Evolutionary conservation across 2,113 vertebrate genomes (phyloP).

Genomic region (Cyrtonyx montezumae): DNA sequence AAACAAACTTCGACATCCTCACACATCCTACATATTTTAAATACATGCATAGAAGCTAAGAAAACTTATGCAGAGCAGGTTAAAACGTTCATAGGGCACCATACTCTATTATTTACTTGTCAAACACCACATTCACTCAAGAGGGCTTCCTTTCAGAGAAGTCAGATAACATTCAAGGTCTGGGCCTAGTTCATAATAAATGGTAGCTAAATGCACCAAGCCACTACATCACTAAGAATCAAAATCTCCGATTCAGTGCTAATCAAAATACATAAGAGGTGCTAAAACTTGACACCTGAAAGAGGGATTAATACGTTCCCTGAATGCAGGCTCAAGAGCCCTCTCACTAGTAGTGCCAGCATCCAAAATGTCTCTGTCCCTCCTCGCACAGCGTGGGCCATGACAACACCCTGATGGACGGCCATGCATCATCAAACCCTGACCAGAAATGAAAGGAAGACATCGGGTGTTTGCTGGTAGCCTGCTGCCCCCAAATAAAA

Average conservation of each 20-base stretch:
- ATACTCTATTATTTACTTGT: constrained; percentile 48
- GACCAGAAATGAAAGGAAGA: constrained; percentile 10
- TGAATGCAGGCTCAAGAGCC: neutral
- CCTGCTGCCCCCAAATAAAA: constrained; percentile 1
- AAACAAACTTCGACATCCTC: constrained; percentile 22
- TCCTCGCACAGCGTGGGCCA: neutral
- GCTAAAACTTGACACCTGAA: constrained; percentile 1
- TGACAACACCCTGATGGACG: neutral
- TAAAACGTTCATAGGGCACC: constrained; percentile 16
- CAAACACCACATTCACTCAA: constrained; percentile 13
- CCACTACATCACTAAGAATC: neutral
- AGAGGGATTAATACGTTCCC: neutral
- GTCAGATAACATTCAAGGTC: constrained; percentile 15
- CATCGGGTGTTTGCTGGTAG: neutral
- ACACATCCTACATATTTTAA: neutral
- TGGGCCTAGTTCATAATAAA: constrained; percentile 22
- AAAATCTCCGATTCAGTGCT: constrained; percentile 5
- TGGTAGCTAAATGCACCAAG: constrained; percentile 11
- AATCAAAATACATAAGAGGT: constrained; percentile 34
- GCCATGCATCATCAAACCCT: neutral
- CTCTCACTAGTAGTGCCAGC: neutral
- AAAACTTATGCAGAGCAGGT: neutral
- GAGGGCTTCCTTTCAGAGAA: constrained; percentile 8
- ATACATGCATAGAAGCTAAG: neutral
- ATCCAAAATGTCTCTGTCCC: neutral